Evolutionary conservation across 2,888 invertebrate genomes (phyloP), one percentile per base, ranked within the genome.

Genomic region (Sinotaia quadrata): DNA sequence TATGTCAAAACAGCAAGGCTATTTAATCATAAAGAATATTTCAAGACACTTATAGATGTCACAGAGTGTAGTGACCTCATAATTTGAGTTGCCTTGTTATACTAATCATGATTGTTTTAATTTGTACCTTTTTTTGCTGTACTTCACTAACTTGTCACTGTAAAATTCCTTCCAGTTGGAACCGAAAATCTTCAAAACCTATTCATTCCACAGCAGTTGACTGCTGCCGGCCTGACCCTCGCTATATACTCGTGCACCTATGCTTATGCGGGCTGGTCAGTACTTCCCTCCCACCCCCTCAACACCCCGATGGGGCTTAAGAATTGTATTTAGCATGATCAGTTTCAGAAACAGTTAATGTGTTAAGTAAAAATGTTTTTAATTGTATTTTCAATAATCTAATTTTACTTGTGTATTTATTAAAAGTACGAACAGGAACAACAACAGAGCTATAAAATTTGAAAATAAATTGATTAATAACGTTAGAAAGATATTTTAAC

Each of bases 181-280:
- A 41, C 51, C 18, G 69, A 68, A 12, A 61, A 72, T 33, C 69
- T 72, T 37, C 29, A 29, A 12, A 44, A 67, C 5, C 54, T 54
- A 2, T 73, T 69, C 37, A 54, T 34, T 31, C 36, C 62, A 8
- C 34, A 62, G 18, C 47, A 36, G 0, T n/a, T 67, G 37, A 63
- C 63, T 3, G 47, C 47, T 0, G 49, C 44, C 18, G 58, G 60
- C 15, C 29, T 73, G 33, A 59, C 65, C 2, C 29, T 70, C 24
- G 70, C 70, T 18, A 27, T 70, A 3, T 73, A 73, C 47, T 56
- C 68, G 15, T 63, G 73, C 54, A 41, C 59, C 27, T 73, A 70
- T 31, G 69, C 73, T 2, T 73, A 68, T 60, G 57, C 56, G 15
- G 73, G 73, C 12, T 73, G 73, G 73, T 73, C 24, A 70, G 70